Evolutionary conservation across 2,888 invertebrate genomes (phyloP).

Genomic region (Sarcophaga subvicina): DNA sequence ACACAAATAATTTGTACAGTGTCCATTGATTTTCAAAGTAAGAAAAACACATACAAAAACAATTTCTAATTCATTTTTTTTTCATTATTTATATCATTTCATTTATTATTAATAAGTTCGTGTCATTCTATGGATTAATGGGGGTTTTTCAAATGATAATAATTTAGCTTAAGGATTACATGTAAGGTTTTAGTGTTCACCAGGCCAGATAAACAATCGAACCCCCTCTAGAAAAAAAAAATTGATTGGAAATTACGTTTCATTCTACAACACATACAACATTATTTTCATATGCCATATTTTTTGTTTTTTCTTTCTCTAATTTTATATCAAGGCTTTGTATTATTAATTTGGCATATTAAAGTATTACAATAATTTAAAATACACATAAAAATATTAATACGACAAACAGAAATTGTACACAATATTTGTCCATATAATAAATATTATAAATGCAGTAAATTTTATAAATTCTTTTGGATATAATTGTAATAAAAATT

Average conservation of each 20-base stretch:
- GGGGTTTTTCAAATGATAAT: constrained; percentile 43
- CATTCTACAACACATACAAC: not conserved
- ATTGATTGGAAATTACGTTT: not conserved
- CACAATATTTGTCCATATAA: not conserved
- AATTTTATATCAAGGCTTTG: not conserved
- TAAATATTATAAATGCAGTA: constrained; percentile 4
- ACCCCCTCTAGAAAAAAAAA: not conserved
- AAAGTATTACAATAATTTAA: constrained; percentile 6
- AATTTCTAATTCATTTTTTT: constrained; percentile 16
- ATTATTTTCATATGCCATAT: not conserved
- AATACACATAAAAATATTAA: not conserved
- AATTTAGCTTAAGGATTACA: constrained; percentile 61
- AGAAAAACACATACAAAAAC: constrained; percentile 9
- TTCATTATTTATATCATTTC: not conserved
- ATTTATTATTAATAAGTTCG: constrained; percentile 24
- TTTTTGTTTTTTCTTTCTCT: not conserved
- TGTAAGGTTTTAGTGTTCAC: constrained; percentile 32
- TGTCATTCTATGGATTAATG: constrained; percentile 54
- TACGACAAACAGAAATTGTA: not conserved
- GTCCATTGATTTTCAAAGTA: constrained; percentile 30
- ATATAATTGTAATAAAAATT: constrained; percentile 37
- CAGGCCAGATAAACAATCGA: constrained; percentile 39
- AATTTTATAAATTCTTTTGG: constrained; percentile 12
- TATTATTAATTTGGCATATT: constrained; percentile 25
- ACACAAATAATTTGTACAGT: not conserved